A percentile compares a stretch with the other conserved stretches of the same genome.
phyloP scores from a whole-genome alignment of 2,797 vertebrate species.

The Megaceryle alcyon region DNA sequence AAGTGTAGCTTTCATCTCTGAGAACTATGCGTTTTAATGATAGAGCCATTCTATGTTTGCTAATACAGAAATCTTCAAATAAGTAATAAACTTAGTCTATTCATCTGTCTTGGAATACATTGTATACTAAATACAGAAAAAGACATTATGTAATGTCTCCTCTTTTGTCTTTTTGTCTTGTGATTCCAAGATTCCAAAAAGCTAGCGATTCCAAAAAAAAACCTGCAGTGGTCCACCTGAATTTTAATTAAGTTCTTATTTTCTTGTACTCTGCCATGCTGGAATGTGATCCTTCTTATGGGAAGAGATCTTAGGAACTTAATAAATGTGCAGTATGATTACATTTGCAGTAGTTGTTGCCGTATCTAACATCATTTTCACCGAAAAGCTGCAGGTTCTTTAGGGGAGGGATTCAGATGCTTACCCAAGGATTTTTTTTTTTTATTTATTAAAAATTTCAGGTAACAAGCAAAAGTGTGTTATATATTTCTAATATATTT shows the following conservation, averaged over 20 bases:
- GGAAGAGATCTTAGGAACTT: not conserved
- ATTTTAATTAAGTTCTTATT: not conserved
- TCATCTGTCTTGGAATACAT: not conserved
- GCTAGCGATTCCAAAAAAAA: not conserved
- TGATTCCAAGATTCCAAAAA: not conserved
- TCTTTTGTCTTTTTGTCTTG: not conserved
- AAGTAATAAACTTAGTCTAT: not conserved
- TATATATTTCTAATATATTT: not conserved
- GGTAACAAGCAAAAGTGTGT: not conserved
- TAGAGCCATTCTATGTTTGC: not conserved
- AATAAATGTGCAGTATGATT: not conserved
- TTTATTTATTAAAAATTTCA: not conserved
- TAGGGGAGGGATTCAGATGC: not conserved
- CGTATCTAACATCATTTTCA: not conserved
- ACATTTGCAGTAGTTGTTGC: not conserved
- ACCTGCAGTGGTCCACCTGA: not conserved
- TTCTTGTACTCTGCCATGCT: not conserved
- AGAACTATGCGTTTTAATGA: not conserved
- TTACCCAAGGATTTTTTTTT: not conserved
- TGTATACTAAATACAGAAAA: not conserved
- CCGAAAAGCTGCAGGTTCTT: not conserved
- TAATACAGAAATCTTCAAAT: not conserved
- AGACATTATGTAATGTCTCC: not conserved
- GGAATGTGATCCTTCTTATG: not conserved
- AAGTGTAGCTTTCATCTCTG: not conserved